Evolutionary conservation across 2,888 invertebrate genomes (phyloP), one percentile per base, ranked within the genome.

Genomic region (Cyclophora albipunctata): DNA sequence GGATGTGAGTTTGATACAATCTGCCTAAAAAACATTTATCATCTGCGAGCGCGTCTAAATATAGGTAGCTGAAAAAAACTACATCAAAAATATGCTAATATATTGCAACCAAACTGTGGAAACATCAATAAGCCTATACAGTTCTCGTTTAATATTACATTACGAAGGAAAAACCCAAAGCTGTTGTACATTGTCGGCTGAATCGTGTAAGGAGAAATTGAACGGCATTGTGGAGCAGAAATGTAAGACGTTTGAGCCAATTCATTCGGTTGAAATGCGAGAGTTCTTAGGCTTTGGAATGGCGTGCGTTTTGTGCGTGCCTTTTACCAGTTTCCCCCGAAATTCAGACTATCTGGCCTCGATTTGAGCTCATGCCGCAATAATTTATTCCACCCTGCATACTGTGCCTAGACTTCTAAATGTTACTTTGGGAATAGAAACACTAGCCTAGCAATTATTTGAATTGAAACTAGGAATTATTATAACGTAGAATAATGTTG

Each of bases 251-350:
- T 51, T 51, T 46, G 34, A 52, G 56, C 57, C 60, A 59, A 57
- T 60, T 34, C 35, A 54, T 56, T 58, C 48, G 61, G 43, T 49
- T 41, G 52, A 48, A 56, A 57, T 58, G 50, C 37, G 53, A 55
- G 53, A 50, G 54, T 52, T 46, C 41, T 43, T 55, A 50, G 54
- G 54, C 54, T 53, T 69, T 74, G 78, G 76, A 80, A 75, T 84
- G 69, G 81, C 83, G 84, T 85, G 86, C 74, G 81, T 71, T 73
- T 74, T 67, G 78, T 85, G 87, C 87, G 87, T 88, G 87, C 71
- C 67, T 71, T 60, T 63, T 63, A 78, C 73, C 83, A 82, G 85
- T 88, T 87, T 77, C 77, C 83, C 52, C 78, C 71, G 69, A 67
- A 75, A 73, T 75, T 75, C 73, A 78, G 80, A 74, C 79, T 64